Base-by-base conservation (phyloP, 2,797 vertebrate genomes). In the Nannoperca obscura region DNA sequence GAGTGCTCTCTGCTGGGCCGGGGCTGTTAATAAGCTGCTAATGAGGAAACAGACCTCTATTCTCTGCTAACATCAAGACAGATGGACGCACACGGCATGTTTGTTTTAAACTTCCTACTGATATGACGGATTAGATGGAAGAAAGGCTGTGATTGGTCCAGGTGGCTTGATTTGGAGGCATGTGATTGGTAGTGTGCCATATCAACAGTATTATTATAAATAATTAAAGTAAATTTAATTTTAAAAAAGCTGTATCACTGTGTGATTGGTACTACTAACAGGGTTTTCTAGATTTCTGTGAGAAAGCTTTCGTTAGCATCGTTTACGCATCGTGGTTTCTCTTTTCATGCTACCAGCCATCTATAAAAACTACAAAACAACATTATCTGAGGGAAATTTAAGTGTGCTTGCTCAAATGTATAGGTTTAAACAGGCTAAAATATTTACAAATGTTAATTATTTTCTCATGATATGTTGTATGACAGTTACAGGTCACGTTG, bases 11-110 rank as follows among this genome's bases (percentile, higher is more conserved):
- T 62, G 89, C 91, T 90, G 92, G 71, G 93, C 83, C 7, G 46
- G 68, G 89, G 63, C 83, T 81, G 89, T 92, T 94, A 94, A 94
- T 94, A 88, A 90, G 93, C 93, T 92, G 91, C 93, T 94, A 94
- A 94, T 93, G 93, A 94, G 92, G 91, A 93, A 93, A 93, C 88
- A 92, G 90, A 89, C 89, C 91, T 89, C 91, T 82, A 85, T 90
- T 92, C 88, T 89, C 86, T 70, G 86, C 88, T 85, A 86, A 80
- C 92, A 91, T 90, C 86, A 91, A 92, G 93, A 94, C 93, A 94
- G 93, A 94, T 93, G 93, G 93, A 92, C 14, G 24, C 90, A 83
- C 69, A 44, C 32, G 85, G 86, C 91, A 85, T 91, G 91, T 94
- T 93, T 83, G 92, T 92, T 93, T 94, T 89, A 74, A 82, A 91